Conservation (phyloP, 1,140 invertebrate genomes). For the Listronotus oregonensis region DNA sequence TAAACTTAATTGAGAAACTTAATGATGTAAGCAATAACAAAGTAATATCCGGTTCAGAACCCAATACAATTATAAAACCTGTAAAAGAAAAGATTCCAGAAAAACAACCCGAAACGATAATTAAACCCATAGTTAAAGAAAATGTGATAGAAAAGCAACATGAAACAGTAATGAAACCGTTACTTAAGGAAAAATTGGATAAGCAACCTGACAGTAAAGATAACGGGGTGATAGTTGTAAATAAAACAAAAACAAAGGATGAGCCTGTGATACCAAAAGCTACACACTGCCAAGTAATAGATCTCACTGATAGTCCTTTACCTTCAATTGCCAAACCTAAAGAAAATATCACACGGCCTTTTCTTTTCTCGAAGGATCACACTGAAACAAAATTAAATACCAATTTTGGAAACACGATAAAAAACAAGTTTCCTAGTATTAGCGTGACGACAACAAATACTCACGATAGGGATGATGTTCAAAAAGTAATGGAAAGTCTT, state of each 20-base stretch:
- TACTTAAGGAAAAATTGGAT: conserved; percentile 11
- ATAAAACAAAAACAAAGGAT: conserved; percentile 20
- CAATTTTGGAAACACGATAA: conserved; percentile 7
- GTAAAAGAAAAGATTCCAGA: conserved; percentile 1
- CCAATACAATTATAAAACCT: background rate
- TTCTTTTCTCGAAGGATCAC: conserved; percentile 3
- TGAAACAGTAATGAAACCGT: background rate
- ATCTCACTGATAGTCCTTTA: conserved; percentile 42
- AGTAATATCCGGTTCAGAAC: conserved; percentile 1
- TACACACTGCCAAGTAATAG: conserved; percentile 49
- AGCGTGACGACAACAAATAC: conserved; percentile 14
- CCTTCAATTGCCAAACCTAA: background rate
- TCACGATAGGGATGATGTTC: conserved; percentile 50
- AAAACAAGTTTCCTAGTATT: conserved; percentile 16
- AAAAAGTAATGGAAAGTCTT: conserved; percentile 52
- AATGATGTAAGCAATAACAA: conserved; percentile 19
- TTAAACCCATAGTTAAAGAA: background rate
- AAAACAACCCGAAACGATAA: background rate
- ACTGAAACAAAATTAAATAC: background rate
- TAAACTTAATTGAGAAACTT: conserved; percentile 29
- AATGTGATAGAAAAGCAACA: background rate
- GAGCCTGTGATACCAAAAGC: conserved; percentile 36
- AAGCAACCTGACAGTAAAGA: conserved; percentile 19
- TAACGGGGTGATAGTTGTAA: conserved; percentile 36
- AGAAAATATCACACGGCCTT: background rate